Conservation (phyloP, 2,797 vertebrate species). For the Channallabes apus region DNA sequence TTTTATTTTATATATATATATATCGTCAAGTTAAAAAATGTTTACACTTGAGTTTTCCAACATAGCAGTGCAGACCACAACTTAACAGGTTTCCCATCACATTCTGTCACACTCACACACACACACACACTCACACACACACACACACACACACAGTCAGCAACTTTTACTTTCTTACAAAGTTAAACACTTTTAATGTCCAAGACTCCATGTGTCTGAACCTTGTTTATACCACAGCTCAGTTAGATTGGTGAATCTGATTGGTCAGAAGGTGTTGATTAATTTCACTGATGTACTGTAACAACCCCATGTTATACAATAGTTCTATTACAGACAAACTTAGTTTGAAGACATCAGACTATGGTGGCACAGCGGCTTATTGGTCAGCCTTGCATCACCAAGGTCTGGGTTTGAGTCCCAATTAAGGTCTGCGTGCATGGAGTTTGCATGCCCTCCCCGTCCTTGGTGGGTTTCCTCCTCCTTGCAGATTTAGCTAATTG, state of each 20-base stretch:
- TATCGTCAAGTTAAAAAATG: slow-evolving; percentile 17
- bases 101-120: slow-evolving; percentile 62
- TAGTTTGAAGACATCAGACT: too few species aligned
- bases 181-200: neutral
- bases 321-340: too few species aligned
- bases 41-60: slow-evolving; percentile 21
- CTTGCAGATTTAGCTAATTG: too few species aligned
- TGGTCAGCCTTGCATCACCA: too few species aligned
- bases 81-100: slow-evolving; percentile 65
- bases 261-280: neutral
- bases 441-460: too few species aligned
- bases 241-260: neutral
- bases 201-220: neutral
- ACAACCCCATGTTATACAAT: too few species aligned
- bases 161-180: slow-evolving; percentile 9
- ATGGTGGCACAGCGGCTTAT: too few species aligned
- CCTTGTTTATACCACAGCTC: neutral
- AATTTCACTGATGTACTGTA: neutral
- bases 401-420: too few species aligned
- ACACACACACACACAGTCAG: neutral
- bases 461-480: too few species aligned
- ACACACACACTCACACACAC: slow-evolving; percentile 52
- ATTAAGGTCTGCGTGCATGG: too few species aligned
- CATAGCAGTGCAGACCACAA: slow-evolving; percentile 9
- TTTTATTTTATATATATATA: too few species aligned